Percentiles rank a stretch among this genome's conserved stretches.
phyloP scores from a whole-genome alignment of 2,888 invertebrate genomes.

The Blomia tropicalis region DNA sequence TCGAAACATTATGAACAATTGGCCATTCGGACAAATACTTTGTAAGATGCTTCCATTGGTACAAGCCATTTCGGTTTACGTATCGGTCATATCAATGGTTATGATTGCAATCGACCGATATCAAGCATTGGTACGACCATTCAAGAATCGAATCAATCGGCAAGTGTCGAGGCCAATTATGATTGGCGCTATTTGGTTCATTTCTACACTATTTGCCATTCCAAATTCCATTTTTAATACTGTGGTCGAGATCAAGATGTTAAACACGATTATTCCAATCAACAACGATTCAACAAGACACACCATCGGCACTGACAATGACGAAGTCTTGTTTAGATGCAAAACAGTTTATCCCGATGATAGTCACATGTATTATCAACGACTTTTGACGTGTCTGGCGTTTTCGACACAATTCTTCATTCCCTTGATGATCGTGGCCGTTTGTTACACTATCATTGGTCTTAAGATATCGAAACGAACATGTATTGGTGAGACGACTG shows the following conservation, averaged over 20 bases:
- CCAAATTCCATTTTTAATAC: slow-evolving; percentile 13
- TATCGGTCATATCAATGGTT: slow-evolving; percentile 15
- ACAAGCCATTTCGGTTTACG: slow-evolving; percentile 18
- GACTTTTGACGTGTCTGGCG: not conserved
- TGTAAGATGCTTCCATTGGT: slow-evolving; percentile 15
- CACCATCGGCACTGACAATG: not conserved
- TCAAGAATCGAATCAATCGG: not conserved
- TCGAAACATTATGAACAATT: slow-evolving; percentile 12
- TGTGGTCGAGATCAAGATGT: not conserved
- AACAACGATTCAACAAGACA: not conserved
- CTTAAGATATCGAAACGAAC: slow-evolving; percentile 7
- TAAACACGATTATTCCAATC: not conserved
- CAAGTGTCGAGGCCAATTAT: not conserved
- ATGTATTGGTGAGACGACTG: slow-evolving; percentile 20
- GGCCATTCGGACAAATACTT: slow-evolving; percentile 15
- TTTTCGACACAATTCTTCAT: slow-evolving; percentile 13
- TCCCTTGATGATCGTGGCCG: slow-evolving; percentile 3
- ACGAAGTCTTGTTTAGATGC: slow-evolving; percentile 5
- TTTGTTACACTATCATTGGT: slow-evolving; percentile 13
- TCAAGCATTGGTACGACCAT: slow-evolving; percentile 4
- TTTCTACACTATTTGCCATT: not conserved
- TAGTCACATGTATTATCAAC: not conserved
- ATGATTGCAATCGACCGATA: slow-evolving; percentile 19
- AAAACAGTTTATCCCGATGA: slow-evolving; percentile 9
- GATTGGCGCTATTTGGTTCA: slow-evolving; percentile 2